phyloP scores from a whole-genome alignment of 2,888 invertebrate species.

The Osmoderma eremita region DNA sequence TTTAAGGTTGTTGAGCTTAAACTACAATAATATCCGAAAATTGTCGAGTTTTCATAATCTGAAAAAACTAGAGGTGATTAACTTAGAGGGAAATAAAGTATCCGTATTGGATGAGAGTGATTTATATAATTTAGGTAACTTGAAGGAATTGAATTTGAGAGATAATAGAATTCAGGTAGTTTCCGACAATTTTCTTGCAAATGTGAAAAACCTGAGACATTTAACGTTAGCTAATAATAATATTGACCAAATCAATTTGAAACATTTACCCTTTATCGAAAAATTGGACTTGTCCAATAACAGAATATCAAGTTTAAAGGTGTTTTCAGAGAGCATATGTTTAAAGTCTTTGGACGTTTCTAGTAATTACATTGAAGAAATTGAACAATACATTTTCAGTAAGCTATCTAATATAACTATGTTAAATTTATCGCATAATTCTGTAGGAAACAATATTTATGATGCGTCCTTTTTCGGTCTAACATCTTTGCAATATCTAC shows the following conservation, averaged over 20 bases:
- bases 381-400: conserved; percentile 26
- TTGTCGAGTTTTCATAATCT: conserved; percentile 29
- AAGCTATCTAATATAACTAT: conserved; percentile 19
- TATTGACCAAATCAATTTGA: conserved; percentile 37
- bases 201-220: conserved; percentile 11
- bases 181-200: conserved; percentile 27
- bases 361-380: conserved; percentile 45
- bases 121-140: conserved; percentile 38
- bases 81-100: conserved; percentile 44
- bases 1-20: conserved; percentile 39
- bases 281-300: conserved; percentile 43
- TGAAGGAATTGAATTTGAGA: conserved; percentile 42
- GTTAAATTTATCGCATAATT: conserved; percentile 54
- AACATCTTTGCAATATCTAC: conserved; percentile 47
- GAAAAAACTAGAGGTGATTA: conserved; percentile 35
- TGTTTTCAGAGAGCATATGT: conserved; percentile 47
- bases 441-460: conserved; percentile 35
- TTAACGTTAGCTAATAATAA: conserved; percentile 43
- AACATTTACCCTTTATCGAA: conserved; percentile 35
- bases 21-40: conserved; percentile 43
- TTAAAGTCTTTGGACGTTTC: conserved; percentile 54
- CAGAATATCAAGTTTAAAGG: conserved; percentile 19
- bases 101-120: conserved; percentile 15
- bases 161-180: conserved; percentile 40
- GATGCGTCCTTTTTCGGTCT: conserved; percentile 42